Conservation (phyloP, 2,888 invertebrate species). For the Hymenopus coronatus region DNA sequence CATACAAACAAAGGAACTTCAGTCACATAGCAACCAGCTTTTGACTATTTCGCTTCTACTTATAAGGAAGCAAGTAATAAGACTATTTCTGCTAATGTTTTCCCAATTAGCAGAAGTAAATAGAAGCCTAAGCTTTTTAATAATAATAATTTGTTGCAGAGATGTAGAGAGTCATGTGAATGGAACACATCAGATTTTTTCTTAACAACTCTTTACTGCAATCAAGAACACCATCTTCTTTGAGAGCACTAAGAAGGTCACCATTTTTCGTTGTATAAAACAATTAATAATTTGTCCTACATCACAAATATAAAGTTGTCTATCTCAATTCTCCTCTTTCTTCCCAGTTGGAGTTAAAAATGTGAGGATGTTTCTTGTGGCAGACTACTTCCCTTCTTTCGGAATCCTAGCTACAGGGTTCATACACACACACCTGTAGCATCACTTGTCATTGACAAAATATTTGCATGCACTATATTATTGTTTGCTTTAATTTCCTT, state of each 20-base stretch:
- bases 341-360: neutral
- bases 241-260: neutral
- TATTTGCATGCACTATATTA: neutral
- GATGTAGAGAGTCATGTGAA: no score
- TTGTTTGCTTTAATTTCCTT: neutral
- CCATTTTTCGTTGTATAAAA: neutral
- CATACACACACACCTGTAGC: neutral
- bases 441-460: neutral
- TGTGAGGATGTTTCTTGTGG: neutral
- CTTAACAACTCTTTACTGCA: no score
- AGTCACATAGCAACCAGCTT: no score
- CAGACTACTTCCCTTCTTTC: neutral
- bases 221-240: neutral
- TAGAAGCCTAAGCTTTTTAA: no score
- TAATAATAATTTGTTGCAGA: no score
- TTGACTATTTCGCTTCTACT: no score
- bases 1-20: no score
- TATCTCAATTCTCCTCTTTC: neutral
- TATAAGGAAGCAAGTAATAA: no score
- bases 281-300: neutral
- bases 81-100: no score
- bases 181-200: no score
- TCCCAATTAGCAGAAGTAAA: no score
- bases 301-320: neutral
- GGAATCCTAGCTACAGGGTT: neutral